Evolutionary conservation across 2,113 vertebrate genomes (phyloP).

Genomic region (Hydropotes inermis): DNA sequence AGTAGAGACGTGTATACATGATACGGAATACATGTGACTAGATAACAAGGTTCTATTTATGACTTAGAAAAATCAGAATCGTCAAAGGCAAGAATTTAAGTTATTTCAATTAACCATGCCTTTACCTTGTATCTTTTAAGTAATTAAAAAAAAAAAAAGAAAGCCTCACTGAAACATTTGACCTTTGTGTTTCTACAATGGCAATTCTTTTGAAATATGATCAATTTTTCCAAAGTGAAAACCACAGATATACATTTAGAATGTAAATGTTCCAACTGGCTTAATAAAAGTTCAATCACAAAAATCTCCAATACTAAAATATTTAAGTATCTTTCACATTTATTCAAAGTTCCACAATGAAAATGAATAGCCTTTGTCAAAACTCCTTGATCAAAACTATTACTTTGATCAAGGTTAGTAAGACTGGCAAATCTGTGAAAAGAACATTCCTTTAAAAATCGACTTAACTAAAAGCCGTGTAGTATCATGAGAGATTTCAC

Average conservation of each 20-base stretch:
- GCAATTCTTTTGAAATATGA: constrained; percentile 28
- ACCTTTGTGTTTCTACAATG: constrained; percentile 23
- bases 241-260: background rate
- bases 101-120: constrained; percentile 30
- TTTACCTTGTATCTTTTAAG: constrained; percentile 22
- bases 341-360: constrained; percentile 38
- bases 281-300: constrained; percentile 37
- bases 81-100: constrained; percentile 41
- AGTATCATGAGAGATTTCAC: constrained; percentile 4
- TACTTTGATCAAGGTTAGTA: constrained; percentile 46
- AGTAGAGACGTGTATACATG: background rate
- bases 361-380: constrained; percentile 31
- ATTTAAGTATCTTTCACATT: constrained; percentile 39
- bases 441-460: constrained; percentile 29
- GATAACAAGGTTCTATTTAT: constrained; percentile 27
- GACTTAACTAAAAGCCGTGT: constrained; percentile 21
- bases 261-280: constrained; percentile 21
- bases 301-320: constrained; percentile 54
- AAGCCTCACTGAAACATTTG: constrained; percentile 14
- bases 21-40: background rate
- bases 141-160: background rate
- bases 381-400: background rate
- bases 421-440: constrained; percentile 29
- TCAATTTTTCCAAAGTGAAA: constrained; percentile 44
- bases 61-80: constrained; percentile 31